phyloP scores from a whole-genome alignment of 2,797 vertebrate species.

The Buphagus erythrorhynchus region DNA sequence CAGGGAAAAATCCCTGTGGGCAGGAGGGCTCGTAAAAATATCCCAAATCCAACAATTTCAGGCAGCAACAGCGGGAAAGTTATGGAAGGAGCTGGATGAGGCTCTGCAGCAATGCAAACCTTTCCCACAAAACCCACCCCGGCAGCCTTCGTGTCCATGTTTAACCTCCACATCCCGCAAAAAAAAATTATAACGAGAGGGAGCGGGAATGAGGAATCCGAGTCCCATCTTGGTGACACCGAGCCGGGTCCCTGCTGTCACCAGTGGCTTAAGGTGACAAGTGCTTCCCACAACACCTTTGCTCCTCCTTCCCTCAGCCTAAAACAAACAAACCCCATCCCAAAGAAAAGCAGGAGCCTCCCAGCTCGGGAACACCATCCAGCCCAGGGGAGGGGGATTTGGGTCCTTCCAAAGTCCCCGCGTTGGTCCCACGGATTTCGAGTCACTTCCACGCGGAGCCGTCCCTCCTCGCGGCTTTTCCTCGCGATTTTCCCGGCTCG shows the following conservation, averaged over 20 bases:
- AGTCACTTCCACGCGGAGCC: neutral
- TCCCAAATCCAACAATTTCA: neutral
- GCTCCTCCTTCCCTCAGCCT: neutral
- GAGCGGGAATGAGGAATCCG: neutral
- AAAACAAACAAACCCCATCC: neutral
- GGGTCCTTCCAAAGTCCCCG: neutral
- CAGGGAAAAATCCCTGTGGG: neutral
- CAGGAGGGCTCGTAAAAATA: neutral
- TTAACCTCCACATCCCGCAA: rapidly evolving
- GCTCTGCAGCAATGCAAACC: rapidly evolving
- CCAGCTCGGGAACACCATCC: neutral
- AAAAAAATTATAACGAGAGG: neutral
- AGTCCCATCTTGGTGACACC: neutral
- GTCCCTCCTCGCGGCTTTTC: neutral
- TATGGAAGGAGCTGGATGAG: rapidly evolving
- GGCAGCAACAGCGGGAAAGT: neutral
- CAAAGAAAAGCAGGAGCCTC: neutral
- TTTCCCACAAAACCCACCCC: neutral
- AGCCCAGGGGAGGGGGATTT: neutral
- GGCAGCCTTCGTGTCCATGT: rapidly evolving
- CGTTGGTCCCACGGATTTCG: rapidly evolving
- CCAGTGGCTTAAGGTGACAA: neutral
- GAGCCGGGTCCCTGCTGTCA: neutral
- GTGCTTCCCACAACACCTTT: neutral
- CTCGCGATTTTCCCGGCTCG: neutral